Evolutionary conservation across 2,113 vertebrate genomes (phyloP).

Genomic region (Odontophorus gujanensis): DNA sequence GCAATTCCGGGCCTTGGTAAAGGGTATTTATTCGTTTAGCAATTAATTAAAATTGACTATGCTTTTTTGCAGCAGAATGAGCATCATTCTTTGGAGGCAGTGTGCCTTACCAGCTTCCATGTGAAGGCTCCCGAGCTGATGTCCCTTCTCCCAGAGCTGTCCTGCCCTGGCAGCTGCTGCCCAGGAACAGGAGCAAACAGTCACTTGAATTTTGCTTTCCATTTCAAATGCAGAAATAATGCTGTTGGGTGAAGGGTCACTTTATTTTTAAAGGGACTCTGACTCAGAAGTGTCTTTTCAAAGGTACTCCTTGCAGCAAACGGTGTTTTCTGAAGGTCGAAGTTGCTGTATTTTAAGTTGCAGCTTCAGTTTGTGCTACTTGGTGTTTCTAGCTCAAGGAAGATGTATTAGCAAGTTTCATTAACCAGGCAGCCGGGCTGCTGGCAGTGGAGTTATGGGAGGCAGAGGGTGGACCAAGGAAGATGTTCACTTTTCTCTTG

Average conservation of each 20-base stretch:
- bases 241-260: not conserved
- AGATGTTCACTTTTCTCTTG: not conserved
- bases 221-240: not conserved
- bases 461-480: not conserved
- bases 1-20: not conserved
- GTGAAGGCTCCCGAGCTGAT: no score
- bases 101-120: not conserved
- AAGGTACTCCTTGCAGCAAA: not conserved
- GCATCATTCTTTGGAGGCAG: not conserved
- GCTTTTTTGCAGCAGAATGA: not conserved
- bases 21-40: not conserved
- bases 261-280: not conserved
- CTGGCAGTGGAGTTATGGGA: not conserved
- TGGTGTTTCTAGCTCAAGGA: not conserved
- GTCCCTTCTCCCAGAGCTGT: not conserved
- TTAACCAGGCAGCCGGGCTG: not conserved
- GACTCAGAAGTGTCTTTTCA: conserved; percentile 30
- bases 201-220: conserved; percentile 23
- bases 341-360: not conserved
- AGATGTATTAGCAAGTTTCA: not conserved
- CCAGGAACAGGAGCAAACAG: not conserved
- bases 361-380: not conserved
- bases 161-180: not conserved
- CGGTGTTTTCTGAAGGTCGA: not conserved
- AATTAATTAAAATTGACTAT: not conserved